Evolutionary conservation across 2,888 invertebrate species (phyloP).

Genomic region (Eristalis pertinax): DNA sequence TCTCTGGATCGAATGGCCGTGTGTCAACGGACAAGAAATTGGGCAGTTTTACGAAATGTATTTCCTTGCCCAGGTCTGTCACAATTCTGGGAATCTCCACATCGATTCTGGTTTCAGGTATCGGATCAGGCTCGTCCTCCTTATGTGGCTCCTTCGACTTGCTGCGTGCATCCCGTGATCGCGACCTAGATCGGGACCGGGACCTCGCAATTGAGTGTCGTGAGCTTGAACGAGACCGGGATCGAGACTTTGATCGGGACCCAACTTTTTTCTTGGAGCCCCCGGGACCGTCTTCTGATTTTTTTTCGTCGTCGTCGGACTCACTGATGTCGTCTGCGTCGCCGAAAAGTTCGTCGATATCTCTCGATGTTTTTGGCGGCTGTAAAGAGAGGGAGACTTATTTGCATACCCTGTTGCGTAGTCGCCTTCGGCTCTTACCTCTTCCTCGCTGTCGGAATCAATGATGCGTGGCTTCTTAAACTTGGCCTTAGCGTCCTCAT

Average conservation of each 20-base stretch:
- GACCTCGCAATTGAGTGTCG: conserved; percentile 78
- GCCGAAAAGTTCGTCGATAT: conserved; percentile 93
- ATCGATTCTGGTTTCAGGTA: conserved; percentile 96
- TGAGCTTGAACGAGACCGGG: conserved; percentile 77
- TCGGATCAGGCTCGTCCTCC: conserved; percentile 88
- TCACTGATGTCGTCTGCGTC: conserved; percentile 96
- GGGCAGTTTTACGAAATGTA: conserved; percentile 98
- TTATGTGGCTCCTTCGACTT: conserved; percentile 76
- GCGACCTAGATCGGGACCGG: conserved; percentile 77
- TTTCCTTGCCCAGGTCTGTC: conserved; percentile 94
- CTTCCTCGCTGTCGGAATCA: conserved; percentile 87
- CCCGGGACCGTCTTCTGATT: conserved; percentile 75
- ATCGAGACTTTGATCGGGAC: conserved; percentile 74
- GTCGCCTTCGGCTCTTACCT: conserved; percentile 64
- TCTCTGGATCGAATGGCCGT: conserved; percentile 95
- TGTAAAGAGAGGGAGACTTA: conserved; percentile 46
- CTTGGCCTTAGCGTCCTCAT: conserved; percentile 78
- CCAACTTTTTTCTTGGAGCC: conserved; percentile 77
- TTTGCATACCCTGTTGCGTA: not conserved
- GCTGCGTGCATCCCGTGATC: conserved; percentile 75
- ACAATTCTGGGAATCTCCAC: conserved; percentile 98
- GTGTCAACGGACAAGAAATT: conserved; percentile 99
- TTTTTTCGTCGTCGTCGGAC: conserved; percentile 86
- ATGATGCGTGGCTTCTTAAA: conserved; percentile 83
- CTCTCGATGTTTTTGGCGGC: conserved; percentile 73